These are phyloP conservation scores for Heliconius aoede DNA, from an alignment of 2,888 invertebrate genomes.

Conservation along the genomic window DNA sequence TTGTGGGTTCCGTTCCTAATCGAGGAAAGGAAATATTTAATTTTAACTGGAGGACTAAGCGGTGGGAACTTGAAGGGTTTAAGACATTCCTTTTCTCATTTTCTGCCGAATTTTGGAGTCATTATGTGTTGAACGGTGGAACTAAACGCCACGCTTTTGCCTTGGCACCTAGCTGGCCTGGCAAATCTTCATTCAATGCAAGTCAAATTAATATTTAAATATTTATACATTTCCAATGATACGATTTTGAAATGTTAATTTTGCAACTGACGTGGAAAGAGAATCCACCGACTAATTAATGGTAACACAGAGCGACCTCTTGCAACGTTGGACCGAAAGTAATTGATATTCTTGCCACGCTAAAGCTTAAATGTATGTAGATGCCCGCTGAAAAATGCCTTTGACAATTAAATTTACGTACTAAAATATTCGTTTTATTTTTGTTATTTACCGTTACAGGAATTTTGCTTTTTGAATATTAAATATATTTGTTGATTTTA, in stretches of 20 bases:
- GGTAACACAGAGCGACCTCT: slow-evolving; percentile 2
- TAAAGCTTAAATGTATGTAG: slow-evolving; percentile 13
- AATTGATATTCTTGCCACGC: slow-evolving; percentile 10
- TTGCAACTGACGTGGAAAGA: slow-evolving; percentile 7
- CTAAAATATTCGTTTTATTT: background rate
- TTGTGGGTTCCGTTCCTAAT: no score
- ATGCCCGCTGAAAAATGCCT: background rate
- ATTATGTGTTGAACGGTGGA: no score
- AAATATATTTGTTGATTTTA: no score
- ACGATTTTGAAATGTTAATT: background rate
- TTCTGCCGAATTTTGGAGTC: no score
- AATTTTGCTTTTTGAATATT: no score
- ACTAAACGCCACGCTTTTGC: no score
- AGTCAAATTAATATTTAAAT: background rate
- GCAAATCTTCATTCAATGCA: background rate
- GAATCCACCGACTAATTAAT: slow-evolving; percentile 6
- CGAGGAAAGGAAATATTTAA: no score
- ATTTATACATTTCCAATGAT: background rate
- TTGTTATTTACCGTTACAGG: background rate
- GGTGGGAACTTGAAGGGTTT: no score
- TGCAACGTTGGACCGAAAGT: background rate
- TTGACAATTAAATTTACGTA: background rate
- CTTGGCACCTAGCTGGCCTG: no score
- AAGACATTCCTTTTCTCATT: no score
- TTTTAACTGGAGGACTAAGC: no score